Percentiles rank a stretch among this genome's conserved stretches.
These are phyloP conservation scores for Napeogenes inachia DNA, from an alignment of 2,888 invertebrate genomes.

Conservation along the genomic window DNA sequence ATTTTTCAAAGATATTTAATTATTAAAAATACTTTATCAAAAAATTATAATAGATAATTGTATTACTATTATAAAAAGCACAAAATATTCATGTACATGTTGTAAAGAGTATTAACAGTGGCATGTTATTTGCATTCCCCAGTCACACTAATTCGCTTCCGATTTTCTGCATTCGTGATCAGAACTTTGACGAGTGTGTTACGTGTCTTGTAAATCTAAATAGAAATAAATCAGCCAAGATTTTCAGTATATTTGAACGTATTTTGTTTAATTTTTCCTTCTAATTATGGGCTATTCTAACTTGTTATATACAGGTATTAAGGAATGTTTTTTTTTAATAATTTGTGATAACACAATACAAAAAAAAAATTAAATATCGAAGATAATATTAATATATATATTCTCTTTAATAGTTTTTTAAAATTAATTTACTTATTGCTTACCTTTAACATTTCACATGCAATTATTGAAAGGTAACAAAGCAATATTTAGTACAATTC, in stretches of 20 bases:
- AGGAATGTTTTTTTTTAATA: no score
- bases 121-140: slow-evolving; percentile 33
- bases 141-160: slow-evolving; percentile 37
- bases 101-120: not conserved
- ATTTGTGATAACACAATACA: no score
- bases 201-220: slow-evolving; percentile 25
- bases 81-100: no score
- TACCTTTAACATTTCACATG: no score
- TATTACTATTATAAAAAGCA: not conserved
- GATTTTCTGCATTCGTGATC: slow-evolving; percentile 36
- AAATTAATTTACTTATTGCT: no score
- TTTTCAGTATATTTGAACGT: not conserved
- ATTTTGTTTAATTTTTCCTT: not conserved
- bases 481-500: slow-evolving; percentile 12
- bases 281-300: no score
- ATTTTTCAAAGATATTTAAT: no score
- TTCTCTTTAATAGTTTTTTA: no score
- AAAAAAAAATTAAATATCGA: no score
- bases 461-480: slow-evolving; percentile 7
- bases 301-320: no score
- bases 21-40: not conserved
- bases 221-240: not conserved
- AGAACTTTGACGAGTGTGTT: slow-evolving; percentile 29
- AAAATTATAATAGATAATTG: no score
- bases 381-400: no score